phyloP scores from a whole-genome alignment of 1,140 invertebrate genomes.

The Episyrphus balteatus region DNA sequence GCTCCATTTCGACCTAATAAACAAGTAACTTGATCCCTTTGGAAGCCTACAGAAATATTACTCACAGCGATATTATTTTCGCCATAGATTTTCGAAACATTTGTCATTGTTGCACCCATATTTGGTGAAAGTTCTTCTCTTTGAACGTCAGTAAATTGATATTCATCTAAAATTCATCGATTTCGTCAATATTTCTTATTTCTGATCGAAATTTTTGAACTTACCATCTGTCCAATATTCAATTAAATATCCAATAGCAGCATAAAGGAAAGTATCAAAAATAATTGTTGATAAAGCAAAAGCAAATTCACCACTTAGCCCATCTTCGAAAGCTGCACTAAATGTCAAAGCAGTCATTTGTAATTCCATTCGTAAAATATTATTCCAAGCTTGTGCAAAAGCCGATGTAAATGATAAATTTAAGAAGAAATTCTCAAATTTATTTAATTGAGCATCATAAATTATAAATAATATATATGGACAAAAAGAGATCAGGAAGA shows the following conservation, averaged over 20 bases:
- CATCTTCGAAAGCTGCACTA: constrained; percentile 31
- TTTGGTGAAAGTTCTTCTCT: constrained; percentile 27
- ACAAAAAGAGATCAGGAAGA: constrained; percentile 52
- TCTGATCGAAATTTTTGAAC: too few relatives aligned
- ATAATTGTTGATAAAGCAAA: constrained; percentile 37
- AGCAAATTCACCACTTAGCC: constrained; percentile 20
- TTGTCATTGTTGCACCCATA: constrained; percentile 40
- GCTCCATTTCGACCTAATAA: constrained; percentile 79
- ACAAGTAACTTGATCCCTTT: constrained; percentile 52
- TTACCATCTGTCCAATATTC: constrained; percentile 22
- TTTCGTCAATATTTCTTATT: too few relatives aligned
- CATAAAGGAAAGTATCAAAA: constrained; percentile 39
- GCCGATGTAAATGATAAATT: constrained; percentile 42
- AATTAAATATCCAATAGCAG: constrained; percentile 37
- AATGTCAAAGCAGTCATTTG: constrained; percentile 38
- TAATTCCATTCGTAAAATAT: constrained; percentile 47
- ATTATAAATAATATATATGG: constrained; percentile 53
- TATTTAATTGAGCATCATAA: constrained; percentile 45
- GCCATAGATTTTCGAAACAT: constrained; percentile 40
- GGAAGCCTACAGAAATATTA: constrained; percentile 45
- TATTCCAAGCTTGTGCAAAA: constrained; percentile 49
- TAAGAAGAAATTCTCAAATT: constrained; percentile 43
- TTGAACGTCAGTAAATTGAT: constrained; percentile 22
- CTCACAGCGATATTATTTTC: constrained; percentile 45
- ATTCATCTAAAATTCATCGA: constrained; percentile 14